Evolutionary conservation across 2,888 invertebrate genomes (phyloP).

Genomic region (Plagodis pulveraria): DNA sequence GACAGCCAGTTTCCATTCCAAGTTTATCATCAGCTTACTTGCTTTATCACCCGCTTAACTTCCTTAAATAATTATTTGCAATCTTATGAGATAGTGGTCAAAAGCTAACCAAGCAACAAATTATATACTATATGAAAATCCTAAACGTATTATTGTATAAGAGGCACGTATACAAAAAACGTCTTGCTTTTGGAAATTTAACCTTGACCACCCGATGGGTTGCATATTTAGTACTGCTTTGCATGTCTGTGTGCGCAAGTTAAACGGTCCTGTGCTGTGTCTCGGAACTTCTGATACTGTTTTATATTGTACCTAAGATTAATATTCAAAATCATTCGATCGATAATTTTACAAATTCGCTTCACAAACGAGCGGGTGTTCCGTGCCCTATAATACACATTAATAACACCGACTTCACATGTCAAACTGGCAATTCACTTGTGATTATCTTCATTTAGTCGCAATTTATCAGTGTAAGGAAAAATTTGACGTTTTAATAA

Average conservation of each 20-base stretch:
- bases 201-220: no score
- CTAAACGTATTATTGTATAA: no score
- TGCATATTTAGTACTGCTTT: neutral
- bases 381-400: constrained; percentile 79
- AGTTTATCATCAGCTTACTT: no score
- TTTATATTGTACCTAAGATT: constrained; percentile 51
- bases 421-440: constrained; percentile 78
- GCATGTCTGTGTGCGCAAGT: neutral
- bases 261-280: neutral
- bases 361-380: constrained; percentile 71
- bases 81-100: no score
- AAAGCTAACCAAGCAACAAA: no score
- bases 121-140: no score
- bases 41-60: no score
- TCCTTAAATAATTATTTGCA: no score
- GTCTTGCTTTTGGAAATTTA: no score
- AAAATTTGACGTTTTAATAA: constrained; percentile 50
- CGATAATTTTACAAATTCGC: constrained; percentile 81
- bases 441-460: constrained; percentile 80
- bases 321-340: constrained; percentile 73
- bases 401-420: constrained; percentile 76
- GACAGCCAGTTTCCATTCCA: no score
- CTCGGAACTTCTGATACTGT: constrained; percentile 8
- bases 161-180: no score
- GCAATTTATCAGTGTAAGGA: constrained; percentile 70